Evolutionary conservation across 2,113 vertebrate genomes (phyloP).

Genomic region (Poeciliopsis prolifica): DNA sequence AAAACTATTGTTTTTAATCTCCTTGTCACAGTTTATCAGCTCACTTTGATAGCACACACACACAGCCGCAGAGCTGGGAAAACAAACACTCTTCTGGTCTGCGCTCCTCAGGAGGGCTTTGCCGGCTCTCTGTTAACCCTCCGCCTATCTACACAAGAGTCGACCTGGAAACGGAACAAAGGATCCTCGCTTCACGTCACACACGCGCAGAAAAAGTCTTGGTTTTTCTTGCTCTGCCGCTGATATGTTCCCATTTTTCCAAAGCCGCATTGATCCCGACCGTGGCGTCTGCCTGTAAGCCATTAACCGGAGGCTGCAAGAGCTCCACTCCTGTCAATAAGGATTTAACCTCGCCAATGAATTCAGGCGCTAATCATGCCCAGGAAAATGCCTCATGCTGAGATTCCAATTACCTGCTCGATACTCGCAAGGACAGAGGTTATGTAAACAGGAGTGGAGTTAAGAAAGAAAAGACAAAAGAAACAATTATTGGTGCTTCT

Average conservation of each 20-base stretch:
- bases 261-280: conserved; percentile 69
- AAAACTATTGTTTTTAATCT: conserved; percentile 59
- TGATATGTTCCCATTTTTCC: conserved; percentile 57
- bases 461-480: conserved; percentile 1
- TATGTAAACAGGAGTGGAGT: conserved; percentile 21
- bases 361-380: conserved; percentile 64
- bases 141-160: conserved; percentile 55
- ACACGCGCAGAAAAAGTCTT: background rate
- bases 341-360: conserved; percentile 62
- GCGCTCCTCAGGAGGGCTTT: conserved; percentile 47
- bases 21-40: conserved; percentile 45
- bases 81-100: conserved; percentile 67
- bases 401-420: conserved; percentile 42
- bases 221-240: conserved; percentile 9
- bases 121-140: conserved; percentile 49
- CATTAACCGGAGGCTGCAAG: conserved; percentile 70
- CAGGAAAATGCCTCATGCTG: conserved; percentile 52
- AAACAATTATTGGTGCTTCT: conserved; percentile 18
- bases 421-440: conserved; percentile 37
- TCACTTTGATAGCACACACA: conserved; percentile 41
- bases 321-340: conserved; percentile 68
- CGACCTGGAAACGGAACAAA: conserved; percentile 63
- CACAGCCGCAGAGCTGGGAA: conserved; percentile 33
- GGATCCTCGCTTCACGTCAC: conserved; percentile 26
- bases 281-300: conserved; percentile 47